A percentile compares a stretch with the other conserved stretches of the same genome.
Evolutionary conservation across 2,797 vertebrate species (phyloP).

Genomic region (Catostomus latipinnis): DNA sequence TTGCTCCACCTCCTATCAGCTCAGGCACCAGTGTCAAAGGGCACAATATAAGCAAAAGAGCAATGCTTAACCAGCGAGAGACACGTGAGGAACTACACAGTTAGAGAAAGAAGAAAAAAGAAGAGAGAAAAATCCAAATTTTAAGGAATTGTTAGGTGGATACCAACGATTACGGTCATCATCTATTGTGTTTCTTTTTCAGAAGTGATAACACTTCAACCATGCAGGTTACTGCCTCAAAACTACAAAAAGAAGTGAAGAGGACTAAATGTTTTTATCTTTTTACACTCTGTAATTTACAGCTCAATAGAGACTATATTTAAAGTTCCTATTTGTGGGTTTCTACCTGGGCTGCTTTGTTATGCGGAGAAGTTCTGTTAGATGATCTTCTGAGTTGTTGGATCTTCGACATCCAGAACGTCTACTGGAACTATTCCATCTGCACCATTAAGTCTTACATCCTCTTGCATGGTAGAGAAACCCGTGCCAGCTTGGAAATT

Average conservation of each 20-base stretch:
- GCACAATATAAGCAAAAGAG: background rate
- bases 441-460: background rate
- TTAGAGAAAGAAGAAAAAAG: background rate
- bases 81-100: background rate
- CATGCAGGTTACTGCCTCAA: background rate
- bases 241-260: background rate
- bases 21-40: constrained; percentile 28
- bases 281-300: background rate
- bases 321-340: background rate
- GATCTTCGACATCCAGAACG: background rate
- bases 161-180: background rate
- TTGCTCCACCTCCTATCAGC: background rate
- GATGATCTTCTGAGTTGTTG: background rate
- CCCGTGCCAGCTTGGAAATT: constrained; percentile 22
- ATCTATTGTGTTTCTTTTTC: background rate
- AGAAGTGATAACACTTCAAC: background rate
- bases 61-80: background rate
- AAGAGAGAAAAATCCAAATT: background rate
- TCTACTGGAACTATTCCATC: background rate
- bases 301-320: background rate
- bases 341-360: background rate
- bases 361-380: background rate
- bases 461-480: constrained; percentile 9
- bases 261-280: too few species aligned
- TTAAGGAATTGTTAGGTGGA: background rate